Percentiles rank a stretch among this genome's conserved stretches.
Evolutionary conservation across 2,888 invertebrate species (phyloP).

Genomic region (Cheilosia urbana): DNA sequence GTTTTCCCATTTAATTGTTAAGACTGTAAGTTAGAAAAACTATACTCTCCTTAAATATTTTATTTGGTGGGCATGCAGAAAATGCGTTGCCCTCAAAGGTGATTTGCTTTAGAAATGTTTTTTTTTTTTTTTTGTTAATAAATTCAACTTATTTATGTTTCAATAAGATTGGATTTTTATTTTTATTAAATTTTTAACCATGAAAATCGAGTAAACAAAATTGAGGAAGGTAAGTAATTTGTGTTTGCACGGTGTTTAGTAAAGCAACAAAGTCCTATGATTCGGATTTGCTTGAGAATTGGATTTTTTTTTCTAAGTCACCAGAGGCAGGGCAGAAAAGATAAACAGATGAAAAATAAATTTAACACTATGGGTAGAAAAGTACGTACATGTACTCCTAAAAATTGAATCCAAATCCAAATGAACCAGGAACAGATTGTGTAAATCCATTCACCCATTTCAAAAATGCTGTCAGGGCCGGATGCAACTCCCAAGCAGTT

Average conservation of each 20-base stretch:
- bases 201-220: neutral
- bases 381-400: too few relatives aligned
- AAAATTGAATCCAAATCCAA: too few relatives aligned
- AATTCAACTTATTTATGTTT: constrained; percentile 44
- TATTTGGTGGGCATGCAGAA: constrained; percentile 26
- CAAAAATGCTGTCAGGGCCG: too few relatives aligned
- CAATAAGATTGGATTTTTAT: constrained; percentile 19
- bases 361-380: too few relatives aligned
- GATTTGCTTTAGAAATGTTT: neutral
- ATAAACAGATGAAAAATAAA: too few relatives aligned
- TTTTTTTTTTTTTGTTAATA: constrained; percentile 20
- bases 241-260: neutral
- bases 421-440: too few relatives aligned
- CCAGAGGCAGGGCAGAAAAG: too few relatives aligned
- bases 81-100: constrained; percentile 23
- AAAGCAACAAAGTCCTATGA: neutral
- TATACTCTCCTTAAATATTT: neutral
- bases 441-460: too few relatives aligned
- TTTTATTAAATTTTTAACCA: neutral
- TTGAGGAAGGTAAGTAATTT: constrained; percentile 11
- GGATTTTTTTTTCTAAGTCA: too few relatives aligned
- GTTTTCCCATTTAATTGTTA: constrained; percentile 21
- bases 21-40: constrained; percentile 32
- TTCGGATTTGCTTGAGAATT: neutral
- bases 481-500: too few relatives aligned